Conservation (phyloP, 2,113 vertebrate species). For the Synodontis membranacea region DNA sequence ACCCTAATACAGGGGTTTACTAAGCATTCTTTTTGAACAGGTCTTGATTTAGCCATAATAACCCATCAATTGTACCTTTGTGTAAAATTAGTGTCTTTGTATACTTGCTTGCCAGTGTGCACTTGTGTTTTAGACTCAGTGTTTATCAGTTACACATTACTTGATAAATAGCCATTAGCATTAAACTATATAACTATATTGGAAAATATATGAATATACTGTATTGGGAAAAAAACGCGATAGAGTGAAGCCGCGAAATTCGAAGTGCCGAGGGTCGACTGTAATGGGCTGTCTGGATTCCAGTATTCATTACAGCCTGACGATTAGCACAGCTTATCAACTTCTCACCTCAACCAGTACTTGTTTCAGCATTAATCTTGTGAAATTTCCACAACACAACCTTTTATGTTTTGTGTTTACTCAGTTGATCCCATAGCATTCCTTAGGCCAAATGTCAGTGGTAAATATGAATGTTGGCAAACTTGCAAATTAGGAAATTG, state of each 20-base stretch:
- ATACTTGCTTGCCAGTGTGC: background rate
- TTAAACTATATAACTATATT: too few relatives aligned
- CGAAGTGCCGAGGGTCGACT: too few relatives aligned
- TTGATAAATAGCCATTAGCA: background rate
- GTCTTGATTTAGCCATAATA: background rate
- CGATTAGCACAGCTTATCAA: conserved; percentile 14
- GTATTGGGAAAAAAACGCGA: too few relatives aligned
- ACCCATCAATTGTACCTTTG: background rate
- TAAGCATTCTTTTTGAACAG: background rate
- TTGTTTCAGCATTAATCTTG: background rate
- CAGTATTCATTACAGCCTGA: conserved; percentile 10
- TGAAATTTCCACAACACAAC: background rate
- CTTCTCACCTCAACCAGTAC: background rate
- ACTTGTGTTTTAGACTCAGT: background rate
- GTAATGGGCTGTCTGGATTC: background rate
- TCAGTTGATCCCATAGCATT: background rate
- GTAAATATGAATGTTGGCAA: background rate
- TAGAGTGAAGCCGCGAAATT: too few relatives aligned
- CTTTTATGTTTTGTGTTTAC: background rate
- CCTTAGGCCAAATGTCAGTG: background rate
- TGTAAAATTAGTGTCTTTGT: conserved; percentile 3
- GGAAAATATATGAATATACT: too few relatives aligned
- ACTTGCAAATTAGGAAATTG: background rate
- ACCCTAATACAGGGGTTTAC: background rate
- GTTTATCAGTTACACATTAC: background rate